Conservation (phyloP, 1,140 invertebrate species). For the Pemphigus obesinymphae region DNA sequence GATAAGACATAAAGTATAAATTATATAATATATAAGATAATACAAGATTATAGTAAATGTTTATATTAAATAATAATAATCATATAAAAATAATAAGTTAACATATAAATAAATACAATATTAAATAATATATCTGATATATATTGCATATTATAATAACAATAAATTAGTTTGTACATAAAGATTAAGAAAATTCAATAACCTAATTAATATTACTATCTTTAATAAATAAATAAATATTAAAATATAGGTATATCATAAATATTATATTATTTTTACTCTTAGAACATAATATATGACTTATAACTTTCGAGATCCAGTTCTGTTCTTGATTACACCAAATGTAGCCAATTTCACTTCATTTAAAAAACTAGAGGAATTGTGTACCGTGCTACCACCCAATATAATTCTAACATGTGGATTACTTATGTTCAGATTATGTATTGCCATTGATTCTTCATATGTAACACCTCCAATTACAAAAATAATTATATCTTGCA, state of each 20-base stretch:
- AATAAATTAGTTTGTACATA: not conserved
- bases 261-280: not conserved
- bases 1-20: no score
- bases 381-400: constrained; percentile 88
- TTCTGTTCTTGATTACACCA: constrained; percentile 1
- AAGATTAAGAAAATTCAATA: not conserved
- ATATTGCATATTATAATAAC: constrained; percentile 5
- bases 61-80: not conserved
- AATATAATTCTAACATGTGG: constrained; percentile 75
- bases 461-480: constrained; percentile 95
- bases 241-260: not conserved
- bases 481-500: constrained; percentile 90
- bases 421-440: constrained; percentile 70
- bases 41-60: not conserved
- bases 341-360: constrained; percentile 56
- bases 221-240: not conserved
- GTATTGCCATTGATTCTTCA: constrained; percentile 85
- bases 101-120: not conserved
- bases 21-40: not conserved
- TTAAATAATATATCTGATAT: no score
- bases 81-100: not conserved
- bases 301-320: constrained; percentile 25
- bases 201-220: not conserved
- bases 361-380: constrained; percentile 72
- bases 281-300: no score